phyloP scores from a whole-genome alignment of 2,888 invertebrate species.

The Heteromurus nitidus region DNA sequence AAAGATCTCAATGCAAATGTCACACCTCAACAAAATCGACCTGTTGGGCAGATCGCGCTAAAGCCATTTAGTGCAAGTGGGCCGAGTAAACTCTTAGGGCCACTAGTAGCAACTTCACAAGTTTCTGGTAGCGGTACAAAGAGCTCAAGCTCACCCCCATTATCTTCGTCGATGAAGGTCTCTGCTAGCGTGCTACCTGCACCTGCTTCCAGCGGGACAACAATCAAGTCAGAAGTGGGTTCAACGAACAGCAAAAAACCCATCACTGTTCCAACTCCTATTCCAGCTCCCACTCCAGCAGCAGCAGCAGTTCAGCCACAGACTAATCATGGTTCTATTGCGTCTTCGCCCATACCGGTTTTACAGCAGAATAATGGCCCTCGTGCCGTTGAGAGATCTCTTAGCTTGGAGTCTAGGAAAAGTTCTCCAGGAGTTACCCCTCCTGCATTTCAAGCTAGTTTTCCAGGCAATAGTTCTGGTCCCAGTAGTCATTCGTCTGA shows the following conservation, averaged over 20 bases:
- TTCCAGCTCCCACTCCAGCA: constrained; percentile 3
- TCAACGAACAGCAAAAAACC: constrained; percentile 6
- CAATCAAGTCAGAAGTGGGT: constrained; percentile 7
- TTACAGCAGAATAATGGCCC: constrained; percentile 52
- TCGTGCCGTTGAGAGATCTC: constrained; percentile 72
- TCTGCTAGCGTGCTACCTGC: background rate
- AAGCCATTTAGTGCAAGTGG: constrained; percentile 8
- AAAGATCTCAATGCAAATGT: constrained; percentile 71
- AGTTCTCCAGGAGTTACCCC: constrained; percentile 49
- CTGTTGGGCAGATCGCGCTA: background rate
- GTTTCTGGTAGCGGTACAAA: constrained; percentile 59
- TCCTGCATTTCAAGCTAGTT: constrained; percentile 36
- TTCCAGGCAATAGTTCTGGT: constrained; percentile 32
- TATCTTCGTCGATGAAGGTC: background rate
- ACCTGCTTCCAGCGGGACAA: background rate
- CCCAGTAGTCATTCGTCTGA: constrained; percentile 41
- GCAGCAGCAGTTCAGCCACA: constrained; percentile 15
- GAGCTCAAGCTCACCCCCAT: constrained; percentile 32
- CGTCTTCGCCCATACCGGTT: constrained; percentile 1
- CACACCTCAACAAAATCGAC: constrained; percentile 47
- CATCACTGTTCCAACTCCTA: background rate
- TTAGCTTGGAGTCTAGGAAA: constrained; percentile 72
- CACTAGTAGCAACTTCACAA: constrained; percentile 26
- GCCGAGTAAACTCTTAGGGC: constrained; percentile 5
- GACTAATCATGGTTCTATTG: background rate